Conservation (phyloP, 2,113 vertebrate species). For the Osmerus eperlanus region DNA sequence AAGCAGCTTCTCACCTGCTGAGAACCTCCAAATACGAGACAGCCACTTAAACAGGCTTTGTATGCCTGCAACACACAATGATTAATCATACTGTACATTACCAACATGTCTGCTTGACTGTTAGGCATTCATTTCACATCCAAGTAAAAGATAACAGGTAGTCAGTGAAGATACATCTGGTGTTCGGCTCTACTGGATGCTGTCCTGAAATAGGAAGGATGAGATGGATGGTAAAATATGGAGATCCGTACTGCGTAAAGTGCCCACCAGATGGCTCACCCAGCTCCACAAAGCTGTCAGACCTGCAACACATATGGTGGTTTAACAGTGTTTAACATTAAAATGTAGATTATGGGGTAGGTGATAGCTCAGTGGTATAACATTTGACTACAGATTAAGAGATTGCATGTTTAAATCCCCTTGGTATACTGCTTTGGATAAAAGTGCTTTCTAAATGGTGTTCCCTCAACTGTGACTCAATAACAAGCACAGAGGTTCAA, state of each 20-base stretch:
- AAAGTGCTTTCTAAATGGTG: neutral
- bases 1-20: constrained; percentile 46
- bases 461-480: neutral
- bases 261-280: constrained; percentile 58
- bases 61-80: constrained; percentile 47
- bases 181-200: too few relatives aligned
- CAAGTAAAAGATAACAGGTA: too few relatives aligned
- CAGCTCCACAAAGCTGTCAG: constrained; percentile 63
- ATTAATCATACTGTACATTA: neutral
- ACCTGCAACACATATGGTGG: constrained; percentile 36
- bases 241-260: constrained; percentile 51
- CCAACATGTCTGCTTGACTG: neutral
- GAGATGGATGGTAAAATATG: neutral
- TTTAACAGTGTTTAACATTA: neutral
- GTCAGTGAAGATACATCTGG: too few relatives aligned
- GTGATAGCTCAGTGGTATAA: neutral
- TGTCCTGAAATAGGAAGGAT: neutral
- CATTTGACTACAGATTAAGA: neutral
- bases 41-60: constrained; percentile 51
- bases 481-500: neutral
- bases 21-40: constrained; percentile 45
- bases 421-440: too few relatives aligned
- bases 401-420: too few relatives aligned
- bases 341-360: neutral
- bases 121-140: too few relatives aligned